Conservation (phyloP, 1,140 invertebrate genomes). For the Dreissena rostriformis region DNA sequence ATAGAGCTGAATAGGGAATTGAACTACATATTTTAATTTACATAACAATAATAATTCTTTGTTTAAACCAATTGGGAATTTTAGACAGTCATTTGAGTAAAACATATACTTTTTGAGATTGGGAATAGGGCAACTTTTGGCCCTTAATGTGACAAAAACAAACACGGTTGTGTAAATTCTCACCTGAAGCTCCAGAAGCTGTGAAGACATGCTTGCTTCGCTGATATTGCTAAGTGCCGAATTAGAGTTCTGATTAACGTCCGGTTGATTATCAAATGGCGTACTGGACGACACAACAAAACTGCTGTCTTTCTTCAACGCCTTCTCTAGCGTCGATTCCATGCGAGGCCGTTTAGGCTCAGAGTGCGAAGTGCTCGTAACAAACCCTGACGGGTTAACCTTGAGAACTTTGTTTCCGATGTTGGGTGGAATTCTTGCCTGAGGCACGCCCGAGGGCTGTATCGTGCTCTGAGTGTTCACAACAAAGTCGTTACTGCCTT, state of each 20-base stretch:
- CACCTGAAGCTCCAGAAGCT: conserved; percentile 20
- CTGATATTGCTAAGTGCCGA: conserved; percentile 52
- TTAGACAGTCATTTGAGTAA: too few relatives aligned
- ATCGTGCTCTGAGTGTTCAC: conserved; percentile 71
- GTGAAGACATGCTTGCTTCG: conserved; percentile 38
- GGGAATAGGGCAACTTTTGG: too few relatives aligned
- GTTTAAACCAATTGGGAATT: too few relatives aligned
- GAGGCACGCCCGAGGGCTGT: conserved; percentile 74
- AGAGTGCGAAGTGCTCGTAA: conserved; percentile 25
- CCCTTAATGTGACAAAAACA: too few relatives aligned
- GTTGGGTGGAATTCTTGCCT: conserved; percentile 74
- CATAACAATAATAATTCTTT: too few relatives aligned
- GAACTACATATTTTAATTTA: too few relatives aligned
- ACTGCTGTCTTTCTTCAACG: conserved; percentile 32
- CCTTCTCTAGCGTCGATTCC: conserved; percentile 32
- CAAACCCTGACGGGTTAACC: conserved; percentile 59
- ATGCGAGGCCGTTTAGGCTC: conserved; percentile 31
- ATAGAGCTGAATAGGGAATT: too few relatives aligned
- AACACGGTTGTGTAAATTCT: too few relatives aligned
- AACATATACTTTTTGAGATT: too few relatives aligned
- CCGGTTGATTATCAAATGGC: conserved; percentile 9
- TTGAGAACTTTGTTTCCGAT: conserved; percentile 68
- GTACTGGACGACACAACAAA: conserved; percentile 40
- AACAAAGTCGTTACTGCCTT: conserved; percentile 87
- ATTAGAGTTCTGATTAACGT: conserved; percentile 38